Conservation (phyloP, 2,113 vertebrate genomes). For the Lepidothrix coronata region DNA sequence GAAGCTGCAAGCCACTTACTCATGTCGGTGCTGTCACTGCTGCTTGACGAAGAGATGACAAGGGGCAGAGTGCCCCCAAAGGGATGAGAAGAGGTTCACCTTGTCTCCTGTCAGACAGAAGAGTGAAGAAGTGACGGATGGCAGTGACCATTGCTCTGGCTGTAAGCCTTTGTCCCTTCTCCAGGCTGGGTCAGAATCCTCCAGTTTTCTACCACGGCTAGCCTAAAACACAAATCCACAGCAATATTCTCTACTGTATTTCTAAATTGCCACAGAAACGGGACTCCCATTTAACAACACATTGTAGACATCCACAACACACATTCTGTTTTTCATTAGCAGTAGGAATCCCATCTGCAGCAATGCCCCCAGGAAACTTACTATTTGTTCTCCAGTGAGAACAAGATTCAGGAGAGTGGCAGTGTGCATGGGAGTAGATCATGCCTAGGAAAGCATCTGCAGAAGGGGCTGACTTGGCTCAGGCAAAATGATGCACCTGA, state of each 20-base stretch:
- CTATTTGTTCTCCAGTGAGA: not conserved
- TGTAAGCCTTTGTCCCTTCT: not conserved
- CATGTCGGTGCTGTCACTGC: slow-evolving; percentile 19
- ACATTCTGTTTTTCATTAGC: not conserved
- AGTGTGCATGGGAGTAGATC: not conserved
- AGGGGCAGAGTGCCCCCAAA: not conserved
- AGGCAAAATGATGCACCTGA: not conserved
- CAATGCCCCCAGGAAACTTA: not conserved
- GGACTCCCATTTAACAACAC: not conserved
- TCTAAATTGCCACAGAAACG: not conserved
- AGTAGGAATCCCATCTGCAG: not conserved
- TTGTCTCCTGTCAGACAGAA: not conserved
- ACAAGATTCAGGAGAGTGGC: not conserved
- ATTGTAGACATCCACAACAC: not conserved
- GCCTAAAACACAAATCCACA: not conserved
- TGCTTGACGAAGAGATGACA: slow-evolving; percentile 34
- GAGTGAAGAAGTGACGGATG: not conserved
- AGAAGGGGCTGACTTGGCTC: not conserved
- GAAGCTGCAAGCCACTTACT: slow-evolving; percentile 38
- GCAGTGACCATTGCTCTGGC: not conserved
- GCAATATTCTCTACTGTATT: not conserved
- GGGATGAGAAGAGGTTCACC: slow-evolving; percentile 4
- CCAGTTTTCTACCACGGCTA: not conserved
- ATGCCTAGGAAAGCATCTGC: not conserved
- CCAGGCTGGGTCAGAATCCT: not conserved